phyloP scores from a whole-genome alignment of 2,113 vertebrate species.

The Neogobius melanostomus region DNA sequence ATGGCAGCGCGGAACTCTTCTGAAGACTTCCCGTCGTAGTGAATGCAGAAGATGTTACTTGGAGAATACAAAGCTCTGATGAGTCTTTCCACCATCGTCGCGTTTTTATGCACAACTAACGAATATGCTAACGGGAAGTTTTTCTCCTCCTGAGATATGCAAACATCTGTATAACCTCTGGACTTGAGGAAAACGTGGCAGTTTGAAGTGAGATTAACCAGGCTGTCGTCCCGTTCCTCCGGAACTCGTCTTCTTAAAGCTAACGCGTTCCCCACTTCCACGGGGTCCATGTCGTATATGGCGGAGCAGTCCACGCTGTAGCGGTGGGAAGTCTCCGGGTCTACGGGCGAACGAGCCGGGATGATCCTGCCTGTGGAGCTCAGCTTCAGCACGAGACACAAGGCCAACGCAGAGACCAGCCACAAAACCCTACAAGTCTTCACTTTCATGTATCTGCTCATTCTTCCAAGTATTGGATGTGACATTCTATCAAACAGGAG shows the following conservation, averaged over 20 bases:
- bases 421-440: constrained; percentile 27
- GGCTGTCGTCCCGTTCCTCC: constrained; percentile 81
- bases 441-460: constrained; percentile 74
- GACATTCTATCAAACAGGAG: background rate
- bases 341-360: constrained; percentile 49
- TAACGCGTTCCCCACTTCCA: constrained; percentile 87
- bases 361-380: constrained; percentile 28
- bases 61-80: constrained; percentile 47
- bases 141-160: constrained; percentile 38
- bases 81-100: constrained; percentile 59
- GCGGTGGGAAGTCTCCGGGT: constrained; percentile 55
- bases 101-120: constrained; percentile 62
- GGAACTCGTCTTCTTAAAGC: constrained; percentile 76
- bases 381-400: constrained; percentile 48
- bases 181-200: constrained; percentile 63
- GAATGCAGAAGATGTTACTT: constrained; percentile 57
- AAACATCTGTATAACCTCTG: constrained; percentile 43
- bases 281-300: constrained; percentile 86
- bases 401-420: constrained; percentile 35
- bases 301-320: constrained; percentile 82
- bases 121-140: constrained; percentile 61
- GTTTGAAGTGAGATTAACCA: constrained; percentile 75
- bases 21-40: constrained; percentile 61
- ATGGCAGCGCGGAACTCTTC: constrained; percentile 47
- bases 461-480: constrained; percentile 71